These are phyloP conservation scores for Pelodytes ibericus DNA, from an alignment of 2,797 vertebrate species.

Conservation along the genomic window DNA sequence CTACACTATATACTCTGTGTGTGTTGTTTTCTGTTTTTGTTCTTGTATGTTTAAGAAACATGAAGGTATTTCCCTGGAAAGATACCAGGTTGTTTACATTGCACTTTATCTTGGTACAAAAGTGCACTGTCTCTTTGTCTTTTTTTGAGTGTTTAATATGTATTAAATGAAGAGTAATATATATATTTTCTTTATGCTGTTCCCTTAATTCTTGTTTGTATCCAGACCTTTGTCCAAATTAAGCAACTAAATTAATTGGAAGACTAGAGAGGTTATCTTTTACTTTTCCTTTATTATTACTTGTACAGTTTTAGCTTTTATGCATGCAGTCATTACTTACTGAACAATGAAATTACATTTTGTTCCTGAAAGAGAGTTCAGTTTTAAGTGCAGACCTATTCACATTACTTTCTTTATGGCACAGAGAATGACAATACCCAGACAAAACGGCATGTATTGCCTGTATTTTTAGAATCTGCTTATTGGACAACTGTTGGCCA, in stretches of 20 bases:
- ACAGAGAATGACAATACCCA: background rate
- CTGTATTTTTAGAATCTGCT: no score
- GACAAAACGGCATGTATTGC: no score
- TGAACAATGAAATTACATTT: constrained; percentile 18
- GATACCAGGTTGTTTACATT: no score
- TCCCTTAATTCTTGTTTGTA: constrained; percentile 19
- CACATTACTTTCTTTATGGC: background rate
- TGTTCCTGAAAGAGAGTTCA: background rate
- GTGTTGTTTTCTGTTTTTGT: no score
- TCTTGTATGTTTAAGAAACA: no score
- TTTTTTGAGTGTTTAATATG: no score
- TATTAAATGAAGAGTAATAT: constrained; percentile 15
- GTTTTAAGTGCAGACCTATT: background rate
- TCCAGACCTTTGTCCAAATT: constrained; percentile 12
- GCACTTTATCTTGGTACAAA: no score
- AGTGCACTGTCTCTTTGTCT: no score
- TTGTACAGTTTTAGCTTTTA: constrained; percentile 10
- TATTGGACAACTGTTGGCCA: no score
- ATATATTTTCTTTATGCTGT: background rate
- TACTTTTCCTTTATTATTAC: background rate
- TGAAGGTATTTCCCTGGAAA: no score
- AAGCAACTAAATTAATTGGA: constrained; percentile 30
- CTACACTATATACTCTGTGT: no score
- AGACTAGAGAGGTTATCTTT: constrained; percentile 17
- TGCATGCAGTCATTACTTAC: background rate